These are phyloP conservation scores for Lasioglossum vierecki DNA, from an alignment of 2,888 invertebrate species.

Conservation along the genomic window DNA sequence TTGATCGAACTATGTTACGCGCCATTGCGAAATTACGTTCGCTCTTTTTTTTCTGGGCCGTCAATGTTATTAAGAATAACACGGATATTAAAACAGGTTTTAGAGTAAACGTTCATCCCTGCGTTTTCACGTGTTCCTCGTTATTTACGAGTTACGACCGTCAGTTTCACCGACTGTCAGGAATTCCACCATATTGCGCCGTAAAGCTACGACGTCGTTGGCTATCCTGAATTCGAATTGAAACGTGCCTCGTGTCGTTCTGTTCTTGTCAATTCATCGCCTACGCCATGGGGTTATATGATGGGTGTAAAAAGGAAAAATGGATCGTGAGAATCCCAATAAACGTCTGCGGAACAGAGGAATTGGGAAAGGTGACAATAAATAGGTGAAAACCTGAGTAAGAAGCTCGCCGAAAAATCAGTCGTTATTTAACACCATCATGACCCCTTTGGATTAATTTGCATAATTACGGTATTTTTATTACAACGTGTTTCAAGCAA, in stretches of 20 bases:
- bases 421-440: neutral
- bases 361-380: conserved; percentile 33
- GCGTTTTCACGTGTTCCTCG: conserved; percentile 71
- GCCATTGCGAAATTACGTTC: conserved; percentile 74
- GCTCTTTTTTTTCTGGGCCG: conserved; percentile 74
- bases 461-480: neutral
- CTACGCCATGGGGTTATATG: conserved; percentile 42
- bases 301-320: conserved; percentile 54
- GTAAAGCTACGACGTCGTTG: conserved; percentile 50
- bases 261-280: conserved; percentile 60
- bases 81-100: conserved; percentile 49
- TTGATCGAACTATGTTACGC: conserved; percentile 72
- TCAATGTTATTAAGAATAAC: conserved; percentile 77
- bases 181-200: conserved; percentile 58
- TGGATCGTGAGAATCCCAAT: conserved; percentile 36
- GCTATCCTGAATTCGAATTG: conserved; percentile 65
- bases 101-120: conserved; percentile 58
- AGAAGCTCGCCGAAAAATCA: neutral
- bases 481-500: neutral
- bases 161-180: conserved; percentile 59
- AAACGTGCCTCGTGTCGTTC: conserved; percentile 56
- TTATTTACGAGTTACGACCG: conserved; percentile 70
- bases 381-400: conserved; percentile 13
- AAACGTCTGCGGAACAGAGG: conserved; percentile 21
- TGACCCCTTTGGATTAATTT: neutral